Conservation (phyloP, 2,888 invertebrate species). For the Drosophila suboccidentalis region DNA sequence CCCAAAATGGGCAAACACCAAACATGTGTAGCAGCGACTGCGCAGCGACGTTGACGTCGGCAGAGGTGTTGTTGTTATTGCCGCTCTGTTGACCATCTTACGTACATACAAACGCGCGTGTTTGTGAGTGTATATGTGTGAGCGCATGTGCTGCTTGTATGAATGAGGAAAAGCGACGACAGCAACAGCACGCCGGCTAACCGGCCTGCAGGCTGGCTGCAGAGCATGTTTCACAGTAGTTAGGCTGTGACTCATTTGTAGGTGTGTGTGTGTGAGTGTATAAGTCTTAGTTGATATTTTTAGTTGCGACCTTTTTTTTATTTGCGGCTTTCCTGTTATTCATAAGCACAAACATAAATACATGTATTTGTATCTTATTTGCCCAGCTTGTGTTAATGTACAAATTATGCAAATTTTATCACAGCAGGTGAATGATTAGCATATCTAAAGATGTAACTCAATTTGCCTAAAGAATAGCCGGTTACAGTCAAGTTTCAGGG, state of each 20-base stretch:
- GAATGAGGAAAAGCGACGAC: constrained; percentile 61
- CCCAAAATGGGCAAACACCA: constrained; percentile 71
- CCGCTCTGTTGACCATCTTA: constrained; percentile 55
- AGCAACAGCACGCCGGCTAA: constrained; percentile 49
- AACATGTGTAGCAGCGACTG: constrained; percentile 71
- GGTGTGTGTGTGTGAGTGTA: constrained; percentile 24
- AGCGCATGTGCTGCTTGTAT: constrained; percentile 57
- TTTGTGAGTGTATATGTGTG: constrained; percentile 20
- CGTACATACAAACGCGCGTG: constrained; percentile 22
- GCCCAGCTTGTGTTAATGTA: constrained; percentile 43
- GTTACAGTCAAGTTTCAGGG: constrained; percentile 45
- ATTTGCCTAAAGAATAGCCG: constrained; percentile 46
- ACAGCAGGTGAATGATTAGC: constrained; percentile 70
- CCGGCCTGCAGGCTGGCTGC: constrained; percentile 49
- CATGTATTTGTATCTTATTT: constrained; percentile 25
- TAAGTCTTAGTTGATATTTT: constrained; percentile 56
- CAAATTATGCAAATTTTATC: constrained; percentile 68
- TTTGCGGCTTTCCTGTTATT: constrained; percentile 42
- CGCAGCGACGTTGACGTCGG: constrained; percentile 51
- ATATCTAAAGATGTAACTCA: constrained; percentile 40
- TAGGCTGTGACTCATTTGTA: constrained; percentile 63
- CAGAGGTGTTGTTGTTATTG: constrained; percentile 60
- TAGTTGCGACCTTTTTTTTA: constrained; percentile 52
- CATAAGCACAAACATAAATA: constrained; percentile 30
- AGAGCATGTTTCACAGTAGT: constrained; percentile 59